A percentile compares a stretch with the other conserved stretches of the same genome.
These are phyloP conservation scores for Peucedramus taeniatus DNA, from an alignment of 2,113 vertebrate species.

Conservation along the genomic window DNA sequence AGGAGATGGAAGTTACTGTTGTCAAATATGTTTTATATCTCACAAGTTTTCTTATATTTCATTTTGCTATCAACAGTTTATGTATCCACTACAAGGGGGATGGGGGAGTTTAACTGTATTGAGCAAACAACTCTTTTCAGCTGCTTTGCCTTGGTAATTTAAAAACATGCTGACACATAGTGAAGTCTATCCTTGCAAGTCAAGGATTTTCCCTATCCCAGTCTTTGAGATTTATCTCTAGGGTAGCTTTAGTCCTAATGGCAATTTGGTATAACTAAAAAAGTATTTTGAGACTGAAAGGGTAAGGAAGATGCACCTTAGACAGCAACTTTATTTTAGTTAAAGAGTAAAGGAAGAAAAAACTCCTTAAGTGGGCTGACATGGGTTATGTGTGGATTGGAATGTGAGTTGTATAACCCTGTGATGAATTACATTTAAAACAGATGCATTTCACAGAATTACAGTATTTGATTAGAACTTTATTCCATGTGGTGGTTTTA, in stretches of 20 bases:
- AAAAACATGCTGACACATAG: not conserved
- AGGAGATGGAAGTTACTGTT: not conserved
- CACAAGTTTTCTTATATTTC: not conserved
- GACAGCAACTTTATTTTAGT: not conserved
- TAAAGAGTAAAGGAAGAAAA: not conserved
- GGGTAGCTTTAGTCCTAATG: not conserved
- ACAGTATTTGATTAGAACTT: not conserved
- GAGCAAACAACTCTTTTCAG: not conserved
- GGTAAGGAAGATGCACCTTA: not conserved
- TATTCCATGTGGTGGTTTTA: not conserved
- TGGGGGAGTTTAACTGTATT: not conserved
- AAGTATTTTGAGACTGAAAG: not conserved
- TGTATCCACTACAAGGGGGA: not conserved
- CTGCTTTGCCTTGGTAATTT: not conserved
- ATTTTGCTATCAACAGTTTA: not conserved
- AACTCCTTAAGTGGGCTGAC: not conserved
- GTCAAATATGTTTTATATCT: not conserved
- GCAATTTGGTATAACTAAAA: not conserved
- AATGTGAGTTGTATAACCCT: not conserved
- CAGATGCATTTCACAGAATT: not conserved
- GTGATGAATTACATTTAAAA: not conserved
- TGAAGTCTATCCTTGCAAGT: not conserved
- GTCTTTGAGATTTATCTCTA: not conserved
- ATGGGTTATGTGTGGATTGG: not conserved
- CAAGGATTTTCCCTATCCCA: not conserved